Evolutionary conservation across 2,113 vertebrate species (phyloP).

Genomic region (Mungos mungo): DNA sequence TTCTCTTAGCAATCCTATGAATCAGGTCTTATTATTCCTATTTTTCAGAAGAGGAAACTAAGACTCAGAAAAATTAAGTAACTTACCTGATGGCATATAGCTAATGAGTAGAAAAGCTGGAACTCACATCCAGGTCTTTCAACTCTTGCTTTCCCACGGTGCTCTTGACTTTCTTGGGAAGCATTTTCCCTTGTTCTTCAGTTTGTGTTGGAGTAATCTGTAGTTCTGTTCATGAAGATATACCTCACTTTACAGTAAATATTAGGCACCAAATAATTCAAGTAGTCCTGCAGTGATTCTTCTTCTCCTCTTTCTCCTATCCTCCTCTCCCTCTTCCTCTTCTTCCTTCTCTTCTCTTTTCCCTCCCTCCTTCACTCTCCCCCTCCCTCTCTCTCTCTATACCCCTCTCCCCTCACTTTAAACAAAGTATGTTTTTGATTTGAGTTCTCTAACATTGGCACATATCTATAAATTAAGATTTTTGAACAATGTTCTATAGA

Average conservation of each 20-base stretch:
- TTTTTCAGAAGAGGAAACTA: slow-evolving; percentile 10
- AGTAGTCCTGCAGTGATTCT: background rate
- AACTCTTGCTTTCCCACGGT: background rate
- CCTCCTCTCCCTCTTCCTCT: background rate
- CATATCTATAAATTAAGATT: background rate
- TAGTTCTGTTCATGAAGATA: background rate
- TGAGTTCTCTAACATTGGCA: background rate
- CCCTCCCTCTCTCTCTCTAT: background rate
- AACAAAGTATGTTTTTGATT: background rate
- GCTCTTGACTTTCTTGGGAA: background rate
- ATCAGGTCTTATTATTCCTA: background rate
- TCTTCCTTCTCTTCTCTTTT: background rate
- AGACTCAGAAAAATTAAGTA: background rate
- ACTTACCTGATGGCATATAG: background rate
- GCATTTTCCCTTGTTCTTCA: background rate
- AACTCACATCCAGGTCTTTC: background rate
- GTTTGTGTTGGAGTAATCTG: background rate
- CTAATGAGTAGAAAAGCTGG: background rate
- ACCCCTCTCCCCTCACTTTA: background rate
- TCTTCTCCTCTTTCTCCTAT: background rate
- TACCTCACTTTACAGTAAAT: background rate
- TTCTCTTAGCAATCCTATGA: background rate
- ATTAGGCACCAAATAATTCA: background rate
- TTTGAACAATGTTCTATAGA: background rate
- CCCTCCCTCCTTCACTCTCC: background rate